These are phyloP conservation scores for Pachyuromys duprasi DNA, from an alignment of 2,797 vertebrate species.

Conservation along the genomic window DNA sequence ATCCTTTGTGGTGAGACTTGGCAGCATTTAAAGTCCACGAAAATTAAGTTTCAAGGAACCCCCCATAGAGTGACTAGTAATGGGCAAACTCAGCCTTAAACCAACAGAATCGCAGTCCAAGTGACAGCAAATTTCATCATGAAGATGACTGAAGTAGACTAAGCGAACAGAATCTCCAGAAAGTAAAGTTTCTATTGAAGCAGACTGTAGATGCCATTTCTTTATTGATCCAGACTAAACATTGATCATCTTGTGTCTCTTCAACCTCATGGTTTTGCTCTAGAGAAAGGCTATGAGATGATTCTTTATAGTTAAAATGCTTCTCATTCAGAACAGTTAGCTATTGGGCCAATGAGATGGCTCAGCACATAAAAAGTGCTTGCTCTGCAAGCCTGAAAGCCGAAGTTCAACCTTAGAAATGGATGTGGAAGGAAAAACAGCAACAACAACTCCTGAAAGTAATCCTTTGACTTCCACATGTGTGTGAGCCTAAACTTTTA, in stretches of 20 bases:
- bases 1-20: not conserved
- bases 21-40: not conserved
- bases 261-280: conserved; percentile 72
- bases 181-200: conserved; percentile 83
- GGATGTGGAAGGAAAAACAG: not conserved
- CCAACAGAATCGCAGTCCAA: not conserved
- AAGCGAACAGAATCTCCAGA: conserved; percentile 52
- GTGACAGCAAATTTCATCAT: conserved; percentile 12
- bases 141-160: conserved; percentile 28
- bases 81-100: conserved; percentile 11
- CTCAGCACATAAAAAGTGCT: not conserved
- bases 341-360: not conserved
- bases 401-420: not conserved
- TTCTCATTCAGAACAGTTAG: conserved; percentile 21
- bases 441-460: not conserved
- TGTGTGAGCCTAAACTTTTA: not conserved
- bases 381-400: not conserved
- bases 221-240: conserved; percentile 83
- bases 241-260: conserved; percentile 78
- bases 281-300: conserved; percentile 77
- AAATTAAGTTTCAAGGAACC: conserved; percentile 46
- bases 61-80: not conserved
- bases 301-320: conserved; percentile 54
- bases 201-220: conserved; percentile 80
- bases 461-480: not conserved